phyloP scores from a whole-genome alignment of 2,113 vertebrate genomes.

The Sceloporus undulatus region DNA sequence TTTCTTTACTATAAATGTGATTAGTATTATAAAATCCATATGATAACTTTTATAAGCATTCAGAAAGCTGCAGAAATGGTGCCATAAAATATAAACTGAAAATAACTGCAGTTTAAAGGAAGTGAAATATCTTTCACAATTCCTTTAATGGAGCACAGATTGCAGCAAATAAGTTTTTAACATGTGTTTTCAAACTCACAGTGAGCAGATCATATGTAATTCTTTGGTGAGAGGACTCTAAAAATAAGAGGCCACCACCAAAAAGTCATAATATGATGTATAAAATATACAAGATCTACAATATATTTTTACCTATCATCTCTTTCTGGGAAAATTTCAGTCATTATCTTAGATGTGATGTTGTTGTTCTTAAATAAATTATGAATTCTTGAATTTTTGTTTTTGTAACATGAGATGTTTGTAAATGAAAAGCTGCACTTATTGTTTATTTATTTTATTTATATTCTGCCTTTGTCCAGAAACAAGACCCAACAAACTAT shows the following conservation, averaged over 20 bases:
- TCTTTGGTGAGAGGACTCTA: background rate
- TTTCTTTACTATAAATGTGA: background rate
- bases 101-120: background rate
- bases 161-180: background rate
- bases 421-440: background rate
- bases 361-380: background rate
- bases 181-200: background rate
- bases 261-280: background rate
- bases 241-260: background rate
- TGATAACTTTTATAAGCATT: background rate
- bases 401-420: background rate
- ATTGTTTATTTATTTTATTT: background rate
- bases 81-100: background rate
- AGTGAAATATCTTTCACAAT: background rate
- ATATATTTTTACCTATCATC: background rate
- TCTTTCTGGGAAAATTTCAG: background rate
- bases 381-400: background rate
- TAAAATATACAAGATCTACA: background rate
- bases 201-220: background rate
- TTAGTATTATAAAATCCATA: background rate
- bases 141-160: background rate
- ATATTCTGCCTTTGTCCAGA: too few species aligned
- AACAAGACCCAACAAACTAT: background rate
- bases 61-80: background rate
- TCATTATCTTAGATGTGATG: background rate